These are phyloP conservation scores for Lithobates pipiens DNA, from an alignment of 2,797 vertebrate genomes.

Conservation along the genomic window DNA sequence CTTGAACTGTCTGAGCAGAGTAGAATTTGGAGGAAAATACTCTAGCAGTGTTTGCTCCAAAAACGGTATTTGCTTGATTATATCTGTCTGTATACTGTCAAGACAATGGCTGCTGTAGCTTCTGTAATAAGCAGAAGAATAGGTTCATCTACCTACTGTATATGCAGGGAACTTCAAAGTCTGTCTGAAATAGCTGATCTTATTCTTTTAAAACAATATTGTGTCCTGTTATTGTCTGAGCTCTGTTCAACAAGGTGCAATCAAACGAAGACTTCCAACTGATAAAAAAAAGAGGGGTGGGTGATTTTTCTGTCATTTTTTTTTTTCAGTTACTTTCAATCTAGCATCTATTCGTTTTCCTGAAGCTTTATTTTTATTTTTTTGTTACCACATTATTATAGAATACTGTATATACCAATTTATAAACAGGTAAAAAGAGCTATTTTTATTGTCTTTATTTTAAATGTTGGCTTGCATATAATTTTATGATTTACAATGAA, in stretches of 20 bases:
- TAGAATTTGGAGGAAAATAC: slow-evolving; percentile 15
- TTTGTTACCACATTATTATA: no score
- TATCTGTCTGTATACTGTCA: slow-evolving; percentile 12
- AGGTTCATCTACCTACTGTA: background rate
- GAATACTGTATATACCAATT: no score
- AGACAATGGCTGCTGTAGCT: background rate
- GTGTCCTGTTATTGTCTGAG: background rate
- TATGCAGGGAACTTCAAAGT: background rate
- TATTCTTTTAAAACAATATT: background rate
- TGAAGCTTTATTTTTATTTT: no score
- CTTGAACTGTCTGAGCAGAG: slow-evolving; percentile 25
- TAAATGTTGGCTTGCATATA: no score
- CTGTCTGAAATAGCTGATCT: background rate
- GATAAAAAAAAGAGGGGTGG: no score
- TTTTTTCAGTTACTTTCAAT: no score
- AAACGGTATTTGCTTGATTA: slow-evolving; percentile 7
- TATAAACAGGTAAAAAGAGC: no score
- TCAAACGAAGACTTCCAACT: no score
- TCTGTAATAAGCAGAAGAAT: background rate
- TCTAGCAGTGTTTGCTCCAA: slow-evolving; percentile 22
- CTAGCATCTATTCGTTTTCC: no score
- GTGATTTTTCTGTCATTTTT: no score
- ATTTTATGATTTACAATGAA: no score
- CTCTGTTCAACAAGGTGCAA: background rate
- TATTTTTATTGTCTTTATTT: no score